These are phyloP conservation scores for Acrobasis consociella DNA, from an alignment of 2,888 invertebrate species.

Conservation along the genomic window DNA sequence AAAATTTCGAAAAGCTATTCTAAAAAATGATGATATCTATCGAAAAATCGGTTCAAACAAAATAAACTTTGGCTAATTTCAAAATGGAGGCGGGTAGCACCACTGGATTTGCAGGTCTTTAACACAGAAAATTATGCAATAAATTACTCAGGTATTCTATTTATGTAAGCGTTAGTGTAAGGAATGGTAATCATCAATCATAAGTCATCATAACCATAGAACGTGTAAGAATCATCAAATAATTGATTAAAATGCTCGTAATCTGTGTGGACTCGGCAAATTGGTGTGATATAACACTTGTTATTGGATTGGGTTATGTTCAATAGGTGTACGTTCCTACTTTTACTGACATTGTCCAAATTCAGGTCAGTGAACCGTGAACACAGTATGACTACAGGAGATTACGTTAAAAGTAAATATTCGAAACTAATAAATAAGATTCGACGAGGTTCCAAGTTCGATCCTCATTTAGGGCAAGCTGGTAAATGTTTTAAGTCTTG, in stretches of 20 bases:
- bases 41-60: too few species aligned
- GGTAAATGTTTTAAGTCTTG: too few species aligned
- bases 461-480: too few species aligned
- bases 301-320: conserved; percentile 3
- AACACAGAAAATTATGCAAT: conserved; percentile 8
- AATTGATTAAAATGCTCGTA: conserved; percentile 4
- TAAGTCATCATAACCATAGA: not conserved
- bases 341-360: conserved; percentile 13
- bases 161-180: conserved; percentile 3
- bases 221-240: conserved; percentile 2
- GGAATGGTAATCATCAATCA: conserved; percentile 2
- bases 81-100: not conserved
- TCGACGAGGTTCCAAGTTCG: too few species aligned
- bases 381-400: not conserved
- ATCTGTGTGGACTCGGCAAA: conserved; percentile 10
- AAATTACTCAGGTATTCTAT: conserved; percentile 2
- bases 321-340: not conserved
- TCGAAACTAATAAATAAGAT: too few species aligned
- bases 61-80: too few species aligned
- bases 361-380: conserved; percentile 3
- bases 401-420: too few species aligned
- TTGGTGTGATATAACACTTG: conserved; percentile 12
- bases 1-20: too few species aligned
- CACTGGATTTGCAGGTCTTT: not conserved
- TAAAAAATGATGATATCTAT: too few species aligned